These are phyloP conservation scores for Xiphophorus hellerii DNA, from an alignment of 2,113 vertebrate species.

Conservation along the genomic window DNA sequence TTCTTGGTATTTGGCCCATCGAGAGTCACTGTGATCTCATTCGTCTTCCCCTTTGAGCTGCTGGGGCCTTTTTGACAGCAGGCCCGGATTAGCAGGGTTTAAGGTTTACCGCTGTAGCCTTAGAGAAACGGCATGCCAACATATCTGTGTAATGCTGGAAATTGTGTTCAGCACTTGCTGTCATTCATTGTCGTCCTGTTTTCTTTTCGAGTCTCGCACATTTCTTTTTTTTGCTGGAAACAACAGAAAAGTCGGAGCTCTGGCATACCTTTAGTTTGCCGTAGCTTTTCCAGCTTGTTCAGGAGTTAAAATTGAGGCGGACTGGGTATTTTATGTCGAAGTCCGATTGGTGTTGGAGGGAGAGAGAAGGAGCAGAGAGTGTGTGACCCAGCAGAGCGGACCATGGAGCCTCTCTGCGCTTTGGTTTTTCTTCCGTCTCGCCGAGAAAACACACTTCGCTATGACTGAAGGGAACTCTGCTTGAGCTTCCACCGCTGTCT, in stretches of 20 bases:
- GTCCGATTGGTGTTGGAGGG: not conserved
- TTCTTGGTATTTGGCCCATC: constrained; percentile 1
- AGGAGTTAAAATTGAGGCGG: not conserved
- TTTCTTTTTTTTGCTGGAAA: not conserved
- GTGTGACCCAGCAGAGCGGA: constrained; percentile 18
- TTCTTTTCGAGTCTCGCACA: not conserved
- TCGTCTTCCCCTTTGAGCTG: constrained; percentile 9
- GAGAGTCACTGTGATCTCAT: constrained; percentile 1
- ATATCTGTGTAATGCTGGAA: constrained; percentile 13
- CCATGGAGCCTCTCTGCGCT: constrained; percentile 29
- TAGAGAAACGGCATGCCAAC: constrained; percentile 48
- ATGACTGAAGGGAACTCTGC: constrained; percentile 20
- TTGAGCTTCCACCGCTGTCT: constrained; percentile 67
- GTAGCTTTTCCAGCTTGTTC: not conserved
- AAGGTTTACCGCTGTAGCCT: constrained; percentile 48
- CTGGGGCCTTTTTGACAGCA: constrained; percentile 29
- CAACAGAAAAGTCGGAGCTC: not conserved
- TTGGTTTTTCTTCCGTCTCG: constrained; percentile 39
- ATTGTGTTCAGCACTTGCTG: not conserved
- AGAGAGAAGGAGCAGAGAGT: constrained; percentile 13
- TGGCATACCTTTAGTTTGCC: not conserved
- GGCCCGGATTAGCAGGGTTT: constrained; percentile 53
- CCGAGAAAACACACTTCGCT: constrained; percentile 7
- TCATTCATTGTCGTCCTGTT: not conserved
- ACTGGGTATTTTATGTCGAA: not conserved